Evolutionary conservation across 2,113 vertebrate genomes (phyloP), one percentile per base, ranked within the genome.

Genomic region (Conger conger): DNA sequence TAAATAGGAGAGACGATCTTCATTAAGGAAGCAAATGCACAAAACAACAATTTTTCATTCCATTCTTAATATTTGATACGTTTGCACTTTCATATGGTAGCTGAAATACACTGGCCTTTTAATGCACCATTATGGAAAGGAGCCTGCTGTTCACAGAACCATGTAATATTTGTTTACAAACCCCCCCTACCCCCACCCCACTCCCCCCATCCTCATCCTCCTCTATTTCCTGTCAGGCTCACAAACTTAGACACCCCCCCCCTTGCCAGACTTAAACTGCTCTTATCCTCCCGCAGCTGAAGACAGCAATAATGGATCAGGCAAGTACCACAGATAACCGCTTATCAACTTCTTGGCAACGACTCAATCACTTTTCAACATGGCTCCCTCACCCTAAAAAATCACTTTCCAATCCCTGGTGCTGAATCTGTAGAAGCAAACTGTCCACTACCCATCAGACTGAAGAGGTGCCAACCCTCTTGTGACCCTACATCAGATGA

Each of bases 151-250:
- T 37, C 33, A 38, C 76, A 45, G 27, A 45, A 80, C 1, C 50
- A 54, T 33, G 30, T 27, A 17, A 33, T 45, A 82, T 82, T 78
- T 78, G 73, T 79, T 82, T 42, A 30, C 68, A 77, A 45, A 35
- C 30, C 40, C 33, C 33, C 88, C 84, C 89, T 57, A 78, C 86
- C 79, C 84, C 77, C 86, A 82, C 83, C 86, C 80, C 82, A 87
- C 57, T 85, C 15, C 54, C 57, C 86, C 15, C 54, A 57, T 20
- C 18, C 54, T 18, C 33, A 35, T 30, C n/a, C 76, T 11, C 76
- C n/a, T 11, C n/a, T 30, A 38, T 20, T 42, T 79, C 37, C 60
- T 68, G 60, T 68, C 60, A 68, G 27, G 27, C 60, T 68, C 60
- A n/a, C 23, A 68, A 27, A 27, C 60, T n/a, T 4, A 60, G 57